Conservation (phyloP, 2,113 vertebrate species). For the Pyxicephalus adspersus region DNA sequence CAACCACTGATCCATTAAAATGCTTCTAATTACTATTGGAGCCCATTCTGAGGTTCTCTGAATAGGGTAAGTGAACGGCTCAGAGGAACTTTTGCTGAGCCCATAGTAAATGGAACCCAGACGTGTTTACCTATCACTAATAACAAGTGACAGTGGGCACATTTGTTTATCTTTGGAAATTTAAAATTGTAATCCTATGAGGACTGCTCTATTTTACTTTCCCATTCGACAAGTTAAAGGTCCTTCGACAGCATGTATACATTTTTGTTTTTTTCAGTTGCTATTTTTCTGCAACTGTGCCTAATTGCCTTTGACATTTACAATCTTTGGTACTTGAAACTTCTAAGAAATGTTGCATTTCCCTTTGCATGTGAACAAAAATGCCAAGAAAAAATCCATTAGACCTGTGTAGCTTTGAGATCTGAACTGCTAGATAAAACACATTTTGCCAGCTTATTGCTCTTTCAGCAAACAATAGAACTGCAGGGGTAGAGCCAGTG, state of each 20-base stretch:
- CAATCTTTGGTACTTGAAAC: constrained; percentile 41
- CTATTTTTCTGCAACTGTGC: constrained; percentile 34
- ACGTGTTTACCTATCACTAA: too few species aligned
- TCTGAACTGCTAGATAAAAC: constrained; percentile 15
- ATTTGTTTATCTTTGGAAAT: neutral
- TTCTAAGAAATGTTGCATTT: constrained; percentile 41
- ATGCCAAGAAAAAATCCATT: constrained; percentile 48
- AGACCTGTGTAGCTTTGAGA: constrained; percentile 32
- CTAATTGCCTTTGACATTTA: constrained; percentile 54
- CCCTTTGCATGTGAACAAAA: constrained; percentile 47
- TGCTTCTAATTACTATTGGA: too few species aligned
- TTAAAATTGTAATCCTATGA: constrained; percentile 6
- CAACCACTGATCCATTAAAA: too few species aligned
- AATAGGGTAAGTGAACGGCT: neutral
- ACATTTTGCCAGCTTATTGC: neutral
- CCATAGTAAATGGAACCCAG: too few species aligned
- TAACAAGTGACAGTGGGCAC: neutral
- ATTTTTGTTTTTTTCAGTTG: constrained; percentile 19
- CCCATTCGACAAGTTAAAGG: constrained; percentile 9
- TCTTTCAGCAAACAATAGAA: constrained; percentile 15
- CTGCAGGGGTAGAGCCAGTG: constrained; percentile 3
- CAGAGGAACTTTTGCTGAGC: too few species aligned
- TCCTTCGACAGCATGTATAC: constrained; percentile 23
- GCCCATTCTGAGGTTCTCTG: too few species aligned
- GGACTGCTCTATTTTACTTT: neutral